These are phyloP conservation scores for Romanogobio albipinnatus DNA, from an alignment of 2,113 vertebrate species.

Conservation along the genomic window DNA sequence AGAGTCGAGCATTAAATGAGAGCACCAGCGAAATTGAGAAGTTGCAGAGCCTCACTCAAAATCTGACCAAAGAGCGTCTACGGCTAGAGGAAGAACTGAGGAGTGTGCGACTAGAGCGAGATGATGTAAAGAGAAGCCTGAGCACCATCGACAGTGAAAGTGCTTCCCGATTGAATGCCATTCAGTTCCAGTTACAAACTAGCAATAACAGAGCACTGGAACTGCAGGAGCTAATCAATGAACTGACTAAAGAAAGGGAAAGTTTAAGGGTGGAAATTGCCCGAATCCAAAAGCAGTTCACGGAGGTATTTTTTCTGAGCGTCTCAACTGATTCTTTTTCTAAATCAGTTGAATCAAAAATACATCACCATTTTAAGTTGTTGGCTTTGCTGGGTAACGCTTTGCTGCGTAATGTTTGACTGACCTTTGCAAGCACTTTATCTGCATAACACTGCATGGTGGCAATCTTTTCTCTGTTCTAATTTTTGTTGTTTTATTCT, in stretches of 20 bases:
- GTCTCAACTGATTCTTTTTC: neutral
- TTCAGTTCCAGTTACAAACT: conserved; percentile 89
- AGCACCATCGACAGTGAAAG: conserved; percentile 79
- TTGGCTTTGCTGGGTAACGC: conserved; percentile 29
- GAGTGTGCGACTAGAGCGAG: conserved; percentile 82
- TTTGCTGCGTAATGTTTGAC: conserved; percentile 7
- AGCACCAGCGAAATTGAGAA: conserved; percentile 86
- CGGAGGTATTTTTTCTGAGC: conserved; percentile 86
- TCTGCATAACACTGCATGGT: conserved; percentile 20
- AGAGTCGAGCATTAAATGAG: conserved; percentile 88
- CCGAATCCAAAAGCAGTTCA: conserved; percentile 96
- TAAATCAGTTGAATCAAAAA: conserved; percentile 29
- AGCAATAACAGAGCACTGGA: conserved; percentile 89
- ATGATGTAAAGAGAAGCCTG: conserved; percentile 82
- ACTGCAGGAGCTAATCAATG: conserved; percentile 91
- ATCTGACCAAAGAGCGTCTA: conserved; percentile 91
- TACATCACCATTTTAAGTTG: neutral
- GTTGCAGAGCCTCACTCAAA: conserved; percentile 89
- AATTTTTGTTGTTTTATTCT: conserved; percentile 10
- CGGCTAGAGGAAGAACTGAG: conserved; percentile 90
- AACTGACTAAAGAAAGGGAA: conserved; percentile 97
- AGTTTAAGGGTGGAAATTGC: conserved; percentile 97
- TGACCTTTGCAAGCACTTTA: conserved; percentile 3
- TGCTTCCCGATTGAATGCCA: conserved; percentile 81
- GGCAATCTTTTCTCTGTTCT: neutral